phyloP scores from a whole-genome alignment of 2,797 vertebrate species.

The Pipistrellus pipistrellus region DNA sequence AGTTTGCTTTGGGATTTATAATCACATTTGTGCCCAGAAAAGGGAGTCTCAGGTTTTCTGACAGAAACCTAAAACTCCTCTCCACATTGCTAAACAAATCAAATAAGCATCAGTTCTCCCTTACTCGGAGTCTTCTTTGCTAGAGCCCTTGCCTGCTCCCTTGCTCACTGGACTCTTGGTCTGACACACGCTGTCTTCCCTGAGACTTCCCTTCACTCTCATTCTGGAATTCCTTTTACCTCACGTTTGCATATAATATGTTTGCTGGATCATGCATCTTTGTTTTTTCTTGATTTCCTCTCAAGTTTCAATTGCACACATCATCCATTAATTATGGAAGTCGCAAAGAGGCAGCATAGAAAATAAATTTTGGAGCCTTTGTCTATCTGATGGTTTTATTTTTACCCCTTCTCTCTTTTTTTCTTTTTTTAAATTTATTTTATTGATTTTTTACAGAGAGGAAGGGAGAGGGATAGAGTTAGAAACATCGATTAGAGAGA shows the following conservation, averaged over 20 bases:
- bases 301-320: neutral
- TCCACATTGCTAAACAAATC: neutral
- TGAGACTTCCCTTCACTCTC: neutral
- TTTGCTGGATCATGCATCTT: neutral
- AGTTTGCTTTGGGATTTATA: conserved; percentile 29
- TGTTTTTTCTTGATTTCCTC: neutral
- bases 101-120: neutral
- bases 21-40: neutral
- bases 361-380: neutral
- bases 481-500: too few species aligned
- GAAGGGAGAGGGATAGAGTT: too few species aligned
- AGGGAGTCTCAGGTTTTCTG: conserved; percentile 19
- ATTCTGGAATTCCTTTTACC: neutral
- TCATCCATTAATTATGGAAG: neutral
- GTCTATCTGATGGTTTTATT: neutral
- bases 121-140: neutral
- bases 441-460: too few species aligned
- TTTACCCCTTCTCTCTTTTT: neutral
- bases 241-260: neutral
- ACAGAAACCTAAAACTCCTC: neutral
- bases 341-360: neutral
- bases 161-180: neutral
- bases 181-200: neutral
- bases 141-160: neutral
- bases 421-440: too few species aligned